Evolutionary conservation across 2,888 invertebrate genomes (phyloP).

Genomic region (Drosophila pseudotakahashii): DNA sequence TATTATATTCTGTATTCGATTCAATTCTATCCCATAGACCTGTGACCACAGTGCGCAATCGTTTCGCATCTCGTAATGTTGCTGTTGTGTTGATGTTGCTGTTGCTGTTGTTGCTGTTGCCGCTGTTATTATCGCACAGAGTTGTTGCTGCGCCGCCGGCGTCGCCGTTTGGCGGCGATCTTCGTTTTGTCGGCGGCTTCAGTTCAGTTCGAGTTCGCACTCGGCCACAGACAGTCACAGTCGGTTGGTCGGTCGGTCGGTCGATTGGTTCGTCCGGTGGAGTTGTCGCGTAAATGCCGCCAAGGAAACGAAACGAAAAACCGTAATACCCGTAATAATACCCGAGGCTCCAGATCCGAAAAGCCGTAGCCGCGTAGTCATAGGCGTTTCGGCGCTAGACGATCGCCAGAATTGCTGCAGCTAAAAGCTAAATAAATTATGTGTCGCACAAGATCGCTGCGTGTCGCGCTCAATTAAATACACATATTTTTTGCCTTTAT

Average conservation of each 20-base stretch:
- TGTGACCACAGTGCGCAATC: conserved; percentile 31
- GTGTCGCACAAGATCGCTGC: conserved; percentile 40
- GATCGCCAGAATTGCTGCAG: conserved; percentile 9
- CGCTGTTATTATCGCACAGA: conserved; percentile 41
- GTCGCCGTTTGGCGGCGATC: conserved; percentile 17
- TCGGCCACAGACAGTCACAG: conserved; percentile 37
- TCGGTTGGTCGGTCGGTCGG: not conserved
- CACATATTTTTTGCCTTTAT: conserved; percentile 24
- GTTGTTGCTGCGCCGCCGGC: conserved; percentile 11
- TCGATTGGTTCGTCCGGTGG: not conserved
- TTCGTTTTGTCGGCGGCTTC: conserved; percentile 23
- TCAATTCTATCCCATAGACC: not conserved
- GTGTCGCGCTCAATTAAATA: conserved; percentile 56
- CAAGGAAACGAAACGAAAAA: not conserved
- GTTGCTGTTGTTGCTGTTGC: conserved; percentile 17
- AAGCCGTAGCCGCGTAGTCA: conserved; percentile 6
- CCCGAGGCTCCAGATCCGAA: conserved; percentile 23
- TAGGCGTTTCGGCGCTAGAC: not conserved
- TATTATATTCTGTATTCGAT: no score
- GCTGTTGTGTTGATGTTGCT: conserved; percentile 3
- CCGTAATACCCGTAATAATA: conserved; percentile 1
- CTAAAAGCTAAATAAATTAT: conserved; percentile 5
- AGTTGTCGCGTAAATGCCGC: not conserved
- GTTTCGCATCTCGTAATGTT: conserved; percentile 22
- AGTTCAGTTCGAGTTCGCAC: conserved; percentile 52